Conservation (phyloP, 1,140 invertebrate species). For the Rhopalosiphum maidis region DNA sequence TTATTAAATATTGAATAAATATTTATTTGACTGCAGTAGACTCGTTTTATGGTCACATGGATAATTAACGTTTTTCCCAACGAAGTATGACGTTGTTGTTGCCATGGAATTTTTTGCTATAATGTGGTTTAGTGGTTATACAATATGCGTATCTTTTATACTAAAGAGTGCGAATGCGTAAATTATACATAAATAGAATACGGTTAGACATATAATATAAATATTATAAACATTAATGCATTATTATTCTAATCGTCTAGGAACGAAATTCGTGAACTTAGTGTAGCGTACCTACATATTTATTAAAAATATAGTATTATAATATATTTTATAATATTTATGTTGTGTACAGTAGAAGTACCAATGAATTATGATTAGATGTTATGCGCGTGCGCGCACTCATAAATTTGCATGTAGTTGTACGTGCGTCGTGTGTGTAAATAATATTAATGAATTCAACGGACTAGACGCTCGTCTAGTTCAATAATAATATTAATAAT, state of each 20-base stretch:
- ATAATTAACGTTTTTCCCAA: neutral
- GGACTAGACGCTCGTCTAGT: neutral
- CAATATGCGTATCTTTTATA: neutral
- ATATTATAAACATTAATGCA: neutral
- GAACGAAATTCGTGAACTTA: neutral
- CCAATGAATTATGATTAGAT: neutral
- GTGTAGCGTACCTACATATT: neutral
- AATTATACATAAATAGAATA: neutral
- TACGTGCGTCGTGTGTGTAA: neutral
- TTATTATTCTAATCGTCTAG: neutral
- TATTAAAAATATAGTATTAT: neutral
- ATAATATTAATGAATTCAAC: neutral
- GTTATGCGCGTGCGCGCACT: constrained; percentile 1
- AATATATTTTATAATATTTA: neutral
- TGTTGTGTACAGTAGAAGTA: neutral
- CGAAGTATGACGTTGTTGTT: neutral
- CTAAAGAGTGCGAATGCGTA: neutral
- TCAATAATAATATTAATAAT: constrained; percentile 5
- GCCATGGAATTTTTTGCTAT: neutral
- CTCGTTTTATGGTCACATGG: neutral
- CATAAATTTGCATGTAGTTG: neutral
- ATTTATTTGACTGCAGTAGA: neutral
- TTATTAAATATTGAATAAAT: neutral
- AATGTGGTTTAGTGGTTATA: neutral
- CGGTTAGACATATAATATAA: neutral